Evolutionary conservation across 2,888 invertebrate genomes (phyloP), one percentile per base, ranked within the genome.

Genomic region (Eupithecia subfuscata): DNA sequence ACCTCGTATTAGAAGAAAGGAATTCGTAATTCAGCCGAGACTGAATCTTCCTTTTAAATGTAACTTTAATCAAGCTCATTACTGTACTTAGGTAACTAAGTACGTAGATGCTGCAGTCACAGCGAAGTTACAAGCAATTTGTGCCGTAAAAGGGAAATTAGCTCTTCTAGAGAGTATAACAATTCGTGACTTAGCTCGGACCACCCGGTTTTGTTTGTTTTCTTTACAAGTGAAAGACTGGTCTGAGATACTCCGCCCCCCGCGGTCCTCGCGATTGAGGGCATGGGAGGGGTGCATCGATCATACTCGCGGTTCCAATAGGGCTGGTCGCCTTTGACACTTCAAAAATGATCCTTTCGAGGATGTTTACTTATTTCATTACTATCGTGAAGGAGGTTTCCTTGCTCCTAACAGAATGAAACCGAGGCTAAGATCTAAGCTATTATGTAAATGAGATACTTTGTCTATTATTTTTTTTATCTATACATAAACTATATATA

Each of bases 141-240:
- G 74, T 43, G 75, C 75, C 65, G 68, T 71, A 83, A 82, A 79
- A 84, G 81, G 84, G 82, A 86, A 86, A 88, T 87, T 84, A 84
- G 82, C 83, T 79, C 77, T 81, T 72, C 81, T 76, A 72, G 70
- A 74, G 68, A 65, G 67, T 64, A 68, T 64, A 76, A 69, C 67
- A 74, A 69, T 74, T 71, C 68, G 76, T 74, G 69, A 74, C 71
- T 69, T 69, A 85, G 80, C 74, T 80, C 69, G 72, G 90, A 88
- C 91, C 90, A 90, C 89, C 90, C 89, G 81, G 86, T 78, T 85
- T 83, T 88, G 86, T 90, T 89, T 90, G 89, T 89, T 89, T 89
- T 88, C 87, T 84, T 86, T 87, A 83, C 82, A 79, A 78, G 82
- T 80, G 81, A 84, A 84, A 85, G 83, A 82, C 83, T 81, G 81